A percentile compares a stretch with the other conserved stretches of the same genome.
These are phyloP conservation scores for Nemotelus nigrinus DNA, from an alignment of 2,888 invertebrate species.

Conservation along the genomic window DNA sequence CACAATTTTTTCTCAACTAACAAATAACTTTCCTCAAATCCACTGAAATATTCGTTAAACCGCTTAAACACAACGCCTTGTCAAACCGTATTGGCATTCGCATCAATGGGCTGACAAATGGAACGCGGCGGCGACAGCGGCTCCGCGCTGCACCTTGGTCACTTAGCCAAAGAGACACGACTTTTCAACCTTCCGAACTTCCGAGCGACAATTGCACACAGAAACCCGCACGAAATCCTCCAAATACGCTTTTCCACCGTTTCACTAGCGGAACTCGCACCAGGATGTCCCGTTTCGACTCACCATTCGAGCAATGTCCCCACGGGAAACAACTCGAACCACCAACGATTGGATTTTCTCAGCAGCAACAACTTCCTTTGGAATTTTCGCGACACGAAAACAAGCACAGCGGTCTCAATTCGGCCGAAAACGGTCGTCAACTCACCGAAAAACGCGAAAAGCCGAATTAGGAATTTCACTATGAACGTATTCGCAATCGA, in stretches of 20 bases:
- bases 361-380: background rate
- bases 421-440: background rate
- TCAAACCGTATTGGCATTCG: background rate
- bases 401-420: background rate
- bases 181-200: too few relatives aligned
- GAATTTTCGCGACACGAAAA: conserved; percentile 13
- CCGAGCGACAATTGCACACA: background rate
- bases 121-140: background rate
- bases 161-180: too few relatives aligned
- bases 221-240: background rate
- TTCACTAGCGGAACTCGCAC: background rate
- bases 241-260: background rate
- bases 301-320: background rate
- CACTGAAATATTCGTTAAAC: too few relatives aligned
- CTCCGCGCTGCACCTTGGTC: background rate
- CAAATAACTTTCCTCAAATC: too few relatives aligned
- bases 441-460: background rate
- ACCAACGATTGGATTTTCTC: background rate
- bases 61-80: too few relatives aligned
- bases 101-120: background rate
- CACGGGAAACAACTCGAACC: background rate
- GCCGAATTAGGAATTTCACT: background rate
- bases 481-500: background rate
- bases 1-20: too few relatives aligned
- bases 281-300: too few relatives aligned